phyloP scores from a whole-genome alignment of 2,888 invertebrate species.

The Limnephilus rhombicus region DNA sequence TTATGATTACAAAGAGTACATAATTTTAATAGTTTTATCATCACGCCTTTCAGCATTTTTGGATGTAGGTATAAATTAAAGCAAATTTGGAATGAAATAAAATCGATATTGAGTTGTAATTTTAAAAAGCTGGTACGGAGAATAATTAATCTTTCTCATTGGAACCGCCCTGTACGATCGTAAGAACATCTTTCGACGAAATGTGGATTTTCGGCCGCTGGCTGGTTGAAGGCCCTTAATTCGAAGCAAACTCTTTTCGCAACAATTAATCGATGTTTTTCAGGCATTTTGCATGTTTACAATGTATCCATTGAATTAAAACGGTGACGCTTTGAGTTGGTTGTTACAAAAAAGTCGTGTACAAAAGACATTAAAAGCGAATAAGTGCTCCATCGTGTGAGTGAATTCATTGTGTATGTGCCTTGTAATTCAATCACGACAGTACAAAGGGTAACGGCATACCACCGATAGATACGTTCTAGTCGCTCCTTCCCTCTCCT shows the following conservation, averaged over 20 bases:
- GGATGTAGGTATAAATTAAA: no score
- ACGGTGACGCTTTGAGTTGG: background rate
- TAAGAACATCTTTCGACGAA: no score
- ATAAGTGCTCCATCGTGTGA: background rate
- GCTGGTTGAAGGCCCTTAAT: no score
- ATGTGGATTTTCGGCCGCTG: no score
- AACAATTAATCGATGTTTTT: background rate
- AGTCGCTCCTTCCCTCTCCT: background rate
- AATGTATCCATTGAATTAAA: background rate
- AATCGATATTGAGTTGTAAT: no score
- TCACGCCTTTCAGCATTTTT: no score
- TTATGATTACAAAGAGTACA: no score
- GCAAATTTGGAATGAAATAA: no score
- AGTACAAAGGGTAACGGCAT: background rate
- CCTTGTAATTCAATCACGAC: background rate
- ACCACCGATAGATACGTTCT: background rate
- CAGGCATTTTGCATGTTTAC: background rate
- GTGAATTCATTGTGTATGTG: conserved; percentile 1
- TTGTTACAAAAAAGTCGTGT: background rate
- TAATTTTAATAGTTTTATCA: no score
- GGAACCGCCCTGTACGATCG: no score
- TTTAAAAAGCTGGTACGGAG: no score
- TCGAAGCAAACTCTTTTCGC: background rate
- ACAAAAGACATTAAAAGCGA: background rate
- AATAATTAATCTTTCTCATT: no score